Base-by-base conservation (phyloP, 2,797 vertebrate genomes). In the Lindbergichthys nudifrons region DNA sequence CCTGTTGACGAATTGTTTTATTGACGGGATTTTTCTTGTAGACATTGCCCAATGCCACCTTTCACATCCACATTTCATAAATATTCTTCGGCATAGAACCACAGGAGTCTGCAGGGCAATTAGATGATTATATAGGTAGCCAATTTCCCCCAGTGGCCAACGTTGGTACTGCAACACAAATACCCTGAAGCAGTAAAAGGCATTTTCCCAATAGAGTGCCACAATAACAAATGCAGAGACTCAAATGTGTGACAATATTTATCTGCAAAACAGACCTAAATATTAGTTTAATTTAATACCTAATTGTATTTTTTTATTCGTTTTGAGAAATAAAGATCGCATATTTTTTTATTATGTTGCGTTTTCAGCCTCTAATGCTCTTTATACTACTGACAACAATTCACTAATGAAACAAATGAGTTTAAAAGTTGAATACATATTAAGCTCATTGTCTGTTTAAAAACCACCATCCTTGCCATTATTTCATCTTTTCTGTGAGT, bases 21-120 rank as follows among this genome's bases (percentile, higher is more conserved):
- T 65, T 50, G 73, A 36, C 61, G 62, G 48, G 10, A 51, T 41
- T 72, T 26, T 57, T 46, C 47, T 60, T 53, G 10, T 54, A 23
- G 32, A 26, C 9, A 51, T 15, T 9, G 30, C 19, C 0, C 7
- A 21, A 8, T 16, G 15, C 26, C 11, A 32, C 32, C 32, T 36
- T 36, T 36, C 32, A 36, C 32, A 36, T 36, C 6, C 32, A 36
- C 32, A 36, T 36, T 26, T n/a, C 10, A 36, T 12, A 3, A 18
- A 26, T 61, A 54, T 32, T 23, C 15, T 32, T 53, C 50, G 30
- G 7, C 13, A 7, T 16, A 13, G 21, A 61, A 30, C 9, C 47
- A n/a, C 18, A 10, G 16, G 18, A 48, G 18, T 11, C 46, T 10
- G 8, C 42, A 32, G 18, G 41, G 10, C 36, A 2, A 16, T 47